Evolutionary conservation across 1,140 invertebrate species (phyloP).

Genomic region (Drepana arcuata): DNA sequence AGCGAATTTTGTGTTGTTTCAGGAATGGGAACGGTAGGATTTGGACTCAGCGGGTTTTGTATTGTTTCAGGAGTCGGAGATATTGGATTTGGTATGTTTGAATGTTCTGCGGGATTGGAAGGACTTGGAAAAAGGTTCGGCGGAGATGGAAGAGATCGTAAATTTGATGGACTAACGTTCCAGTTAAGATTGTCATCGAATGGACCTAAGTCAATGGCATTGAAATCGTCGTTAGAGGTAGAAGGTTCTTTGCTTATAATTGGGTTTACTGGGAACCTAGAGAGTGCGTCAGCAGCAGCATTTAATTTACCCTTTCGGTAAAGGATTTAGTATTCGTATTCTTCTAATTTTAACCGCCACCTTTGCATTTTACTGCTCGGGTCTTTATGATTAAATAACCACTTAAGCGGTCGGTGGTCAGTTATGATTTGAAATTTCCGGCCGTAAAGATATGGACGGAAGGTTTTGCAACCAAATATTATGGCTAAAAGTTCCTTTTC

Average conservation of each 20-base stretch:
- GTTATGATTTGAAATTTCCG: background rate
- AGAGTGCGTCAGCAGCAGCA: background rate
- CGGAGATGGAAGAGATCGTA: background rate
- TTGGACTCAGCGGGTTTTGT: too few species aligned
- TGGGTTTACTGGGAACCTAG: background rate
- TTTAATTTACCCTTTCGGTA: background rate
- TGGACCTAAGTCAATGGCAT: too few species aligned
- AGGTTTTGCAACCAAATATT: background rate
- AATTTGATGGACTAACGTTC: too few species aligned
- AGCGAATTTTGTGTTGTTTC: too few species aligned
- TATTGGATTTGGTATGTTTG: background rate
- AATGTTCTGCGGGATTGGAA: background rate
- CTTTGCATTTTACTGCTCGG: conserved; percentile 7
- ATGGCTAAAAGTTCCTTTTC: background rate
- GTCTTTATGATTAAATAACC: background rate
- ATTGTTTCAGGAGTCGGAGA: background rate
- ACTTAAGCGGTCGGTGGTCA: background rate
- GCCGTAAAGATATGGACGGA: background rate
- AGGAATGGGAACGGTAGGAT: too few species aligned
- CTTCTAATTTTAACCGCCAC: conserved; percentile 11
- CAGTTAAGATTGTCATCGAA: too few species aligned
- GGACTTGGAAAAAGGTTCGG: background rate
- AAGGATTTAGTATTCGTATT: conserved; percentile 9
- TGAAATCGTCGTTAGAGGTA: background rate
- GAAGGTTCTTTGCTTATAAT: background rate